Evolutionary conservation across 1,140 invertebrate species (phyloP).

Genomic region (Maconellicoccus hirsutus): DNA sequence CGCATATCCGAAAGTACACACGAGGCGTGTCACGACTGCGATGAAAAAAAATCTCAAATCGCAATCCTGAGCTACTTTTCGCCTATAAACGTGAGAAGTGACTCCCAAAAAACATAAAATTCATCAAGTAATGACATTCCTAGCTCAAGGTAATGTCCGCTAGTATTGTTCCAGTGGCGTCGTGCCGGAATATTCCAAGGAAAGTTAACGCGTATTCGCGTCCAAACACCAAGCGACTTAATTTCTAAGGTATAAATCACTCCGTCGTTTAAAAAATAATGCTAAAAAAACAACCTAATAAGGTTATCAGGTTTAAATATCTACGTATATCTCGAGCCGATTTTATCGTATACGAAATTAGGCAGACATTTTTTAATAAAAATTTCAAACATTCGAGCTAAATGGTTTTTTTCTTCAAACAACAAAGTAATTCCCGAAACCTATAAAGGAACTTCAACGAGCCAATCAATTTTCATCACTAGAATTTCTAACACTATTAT

Average conservation of each 20-base stretch:
- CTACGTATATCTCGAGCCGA: not conserved
- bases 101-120: not conserved
- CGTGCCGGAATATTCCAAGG: not conserved
- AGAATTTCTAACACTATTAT: not conserved
- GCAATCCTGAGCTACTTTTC: not conserved
- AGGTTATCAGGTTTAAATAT: not conserved
- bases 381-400: not conserved
- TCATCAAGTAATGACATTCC: not conserved
- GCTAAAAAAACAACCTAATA: not conserved
- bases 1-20: not conserved
- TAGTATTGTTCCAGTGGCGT: not conserved
- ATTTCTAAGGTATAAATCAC: not conserved
- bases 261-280: not conserved
- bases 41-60: not conserved
- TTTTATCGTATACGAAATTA: not conserved
- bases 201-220: not conserved
- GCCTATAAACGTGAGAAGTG: not conserved
- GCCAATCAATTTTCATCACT: slow-evolving; percentile 3
- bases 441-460: not conserved
- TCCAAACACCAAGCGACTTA: not conserved
- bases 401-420: not conserved
- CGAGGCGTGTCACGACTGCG: not conserved
- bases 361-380: not conserved
- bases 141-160: slow-evolving; percentile 7
- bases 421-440: not conserved